Evolutionary conservation across 2,113 vertebrate genomes (phyloP).

Genomic region (Pteruthius melanotis): DNA sequence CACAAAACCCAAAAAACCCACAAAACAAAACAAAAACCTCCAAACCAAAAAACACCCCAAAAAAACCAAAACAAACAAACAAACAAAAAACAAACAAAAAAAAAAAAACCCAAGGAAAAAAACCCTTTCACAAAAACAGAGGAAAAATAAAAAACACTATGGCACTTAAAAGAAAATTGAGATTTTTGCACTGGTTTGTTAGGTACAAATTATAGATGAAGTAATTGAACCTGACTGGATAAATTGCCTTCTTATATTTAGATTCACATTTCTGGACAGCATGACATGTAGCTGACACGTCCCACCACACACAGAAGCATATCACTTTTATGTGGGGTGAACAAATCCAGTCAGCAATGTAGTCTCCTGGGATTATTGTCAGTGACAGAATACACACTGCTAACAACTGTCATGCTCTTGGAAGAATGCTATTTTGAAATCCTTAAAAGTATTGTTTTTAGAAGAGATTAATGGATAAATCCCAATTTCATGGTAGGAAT

Average conservation of each 20-base stretch:
- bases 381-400: not conserved
- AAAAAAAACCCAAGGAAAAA: not conserved
- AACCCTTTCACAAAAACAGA: not conserved
- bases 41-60: not conserved
- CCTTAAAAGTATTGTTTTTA: not conserved
- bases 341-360: not conserved
- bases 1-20: not conserved
- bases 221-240: not conserved
- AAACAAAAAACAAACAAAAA: not conserved
- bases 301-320: not conserved
- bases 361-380: not conserved
- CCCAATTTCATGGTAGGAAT: accelerated
- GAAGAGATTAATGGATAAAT: not conserved
- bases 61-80: not conserved
- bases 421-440: not conserved
- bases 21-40: not conserved
- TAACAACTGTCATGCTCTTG: not conserved
- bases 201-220: not conserved
- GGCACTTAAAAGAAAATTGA: not conserved
- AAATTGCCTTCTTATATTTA: not conserved
- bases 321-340: not conserved
- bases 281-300: not conserved
- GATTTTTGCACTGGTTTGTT: not conserved
- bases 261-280: not conserved
- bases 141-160: not conserved